Percentiles rank a stretch among this genome's conserved stretches.
Conservation (phyloP, 2,113 vertebrate species). For the Grantiella picta region DNA sequence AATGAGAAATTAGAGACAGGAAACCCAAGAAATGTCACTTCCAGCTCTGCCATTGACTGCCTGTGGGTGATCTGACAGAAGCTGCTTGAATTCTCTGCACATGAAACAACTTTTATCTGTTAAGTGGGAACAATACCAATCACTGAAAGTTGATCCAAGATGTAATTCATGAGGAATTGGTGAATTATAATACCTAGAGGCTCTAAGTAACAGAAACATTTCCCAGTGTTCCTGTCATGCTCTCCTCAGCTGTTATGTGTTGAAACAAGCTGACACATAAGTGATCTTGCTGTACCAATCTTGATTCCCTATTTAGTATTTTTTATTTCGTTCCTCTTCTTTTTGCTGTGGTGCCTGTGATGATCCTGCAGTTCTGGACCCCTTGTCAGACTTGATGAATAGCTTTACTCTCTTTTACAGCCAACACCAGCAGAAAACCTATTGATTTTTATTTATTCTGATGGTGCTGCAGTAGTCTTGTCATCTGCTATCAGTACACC, state of each 20-base stretch:
- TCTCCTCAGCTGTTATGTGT: neutral
- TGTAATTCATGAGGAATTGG: neutral
- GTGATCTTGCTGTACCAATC: slow-evolving; percentile 8
- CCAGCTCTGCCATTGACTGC: neutral
- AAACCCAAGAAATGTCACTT: neutral
- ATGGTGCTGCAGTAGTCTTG: slow-evolving; percentile 69
- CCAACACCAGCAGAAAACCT: slow-evolving; percentile 62
- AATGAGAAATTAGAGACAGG: neutral
- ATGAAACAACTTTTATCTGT: neutral
- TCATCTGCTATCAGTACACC: slow-evolving; percentile 70
- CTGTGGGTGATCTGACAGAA: neutral
- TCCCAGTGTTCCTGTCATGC: neutral
- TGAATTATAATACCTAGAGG: neutral
- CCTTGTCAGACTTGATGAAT: slow-evolving; percentile 67
- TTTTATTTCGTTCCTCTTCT: neutral
- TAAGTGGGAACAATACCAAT: neutral
- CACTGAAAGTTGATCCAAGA: neutral
- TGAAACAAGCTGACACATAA: slow-evolving; percentile 22
- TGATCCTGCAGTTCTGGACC: slow-evolving; percentile 47
- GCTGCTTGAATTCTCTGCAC: neutral
- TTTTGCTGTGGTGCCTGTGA: slow-evolving; percentile 24
- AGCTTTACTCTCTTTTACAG: slow-evolving; percentile 56
- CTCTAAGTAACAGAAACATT: neutral
- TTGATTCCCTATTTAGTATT: slow-evolving; percentile 51
- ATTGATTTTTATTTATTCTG: slow-evolving; percentile 81